Evolutionary conservation across 1,140 invertebrate species (phyloP), one percentile per base, ranked within the genome.

Genomic region (Solenopsis fugax): DNA sequence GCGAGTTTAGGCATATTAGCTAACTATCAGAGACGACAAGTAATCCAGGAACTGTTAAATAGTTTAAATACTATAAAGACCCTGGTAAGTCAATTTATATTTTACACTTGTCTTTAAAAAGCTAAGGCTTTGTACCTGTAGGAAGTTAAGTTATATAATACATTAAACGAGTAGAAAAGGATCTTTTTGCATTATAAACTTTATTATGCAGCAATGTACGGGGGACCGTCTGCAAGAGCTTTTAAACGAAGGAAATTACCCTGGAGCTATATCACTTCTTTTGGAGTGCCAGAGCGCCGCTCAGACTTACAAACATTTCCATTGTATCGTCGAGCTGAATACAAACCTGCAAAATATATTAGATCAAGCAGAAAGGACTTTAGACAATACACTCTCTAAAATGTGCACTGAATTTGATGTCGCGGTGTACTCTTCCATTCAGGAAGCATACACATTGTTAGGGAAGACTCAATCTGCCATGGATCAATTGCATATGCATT

Each of bases 401-500:
- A 97, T 97, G 92, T 97, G 97, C 86, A 95, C 96, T 13, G 96
- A 97, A 89, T 98, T 98, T 92, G 97, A 98, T 91, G 95, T 96
- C 29, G 95, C 96, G 4, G 96, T 96, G 0, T 98, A 98, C 93
- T 95, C 96, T 1, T 97, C 98, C 88, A 95, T 99, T 4, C 98
- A 98, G 93, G 96, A 96, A 89, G 98, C 99, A 0, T 99, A 99
- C 91, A 96, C 96, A 29, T 94, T 98, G 5, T 94, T 99, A 1
- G 98, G 98, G 7, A 99, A 98, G 95, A 98, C 97, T 0, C 97
- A 99, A 94, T 97, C 97, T 5, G 98, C 98, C 0, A 98, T 99
- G 96, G 98, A 99, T 95, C 98, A 99, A 93, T 93, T 99, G 45
- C 97, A 98, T 87, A 99, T 99, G 97, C 98, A 99, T 94, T 99